Evolutionary conservation across 1,140 invertebrate genomes (phyloP), one percentile per base, ranked within the genome.

Genomic region (Phenacoccus solenopsis): DNA sequence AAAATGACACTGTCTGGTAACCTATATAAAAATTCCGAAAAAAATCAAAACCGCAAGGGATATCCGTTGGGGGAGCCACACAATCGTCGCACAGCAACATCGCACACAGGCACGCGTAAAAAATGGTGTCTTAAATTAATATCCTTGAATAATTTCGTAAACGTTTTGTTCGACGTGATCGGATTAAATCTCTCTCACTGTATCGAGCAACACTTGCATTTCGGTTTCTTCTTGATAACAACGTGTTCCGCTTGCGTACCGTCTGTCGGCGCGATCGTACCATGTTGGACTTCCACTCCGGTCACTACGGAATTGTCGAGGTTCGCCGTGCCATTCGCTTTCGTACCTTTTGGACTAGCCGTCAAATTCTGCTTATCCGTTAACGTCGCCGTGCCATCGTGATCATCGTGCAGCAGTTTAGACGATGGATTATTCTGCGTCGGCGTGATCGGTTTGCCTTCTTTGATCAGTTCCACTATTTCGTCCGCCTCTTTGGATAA

Each of bases 401-500:
- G 79, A 67, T 76, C 77, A 72, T 75, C 79, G 24, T 80, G 77
- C 71, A 78, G 76, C 57, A 77, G 78, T 69, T 64, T 64, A 1
- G 78, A 78, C 72, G 78, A 72, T 74, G 79, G 71, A 75, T 78
- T 74, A 22, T 69, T 81, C 30, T 76, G 75, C 70, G 86, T 89
- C 72, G 87, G 87, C 67, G 87, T 90, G 76, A 91, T 90, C 64
- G 90, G 90, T 76, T 90, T 90, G 56, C 90, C 90, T 71, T 90
- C 91, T 80, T 93, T 93, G 79, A 95, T 95, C 79, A 94, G 83
- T 76, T 94, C 91, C 28, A 98, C 92, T 74, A 98, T 96, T 80
- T 96, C 91, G 78, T 98, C 94, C 20, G 94, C 94, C 80, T 98
- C 95, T 76, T 90, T 85, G 74, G 90, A 94, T 72, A 98, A 81